Conservation (phyloP, 2,113 vertebrate genomes). For the Rutilus rutilus region DNA sequence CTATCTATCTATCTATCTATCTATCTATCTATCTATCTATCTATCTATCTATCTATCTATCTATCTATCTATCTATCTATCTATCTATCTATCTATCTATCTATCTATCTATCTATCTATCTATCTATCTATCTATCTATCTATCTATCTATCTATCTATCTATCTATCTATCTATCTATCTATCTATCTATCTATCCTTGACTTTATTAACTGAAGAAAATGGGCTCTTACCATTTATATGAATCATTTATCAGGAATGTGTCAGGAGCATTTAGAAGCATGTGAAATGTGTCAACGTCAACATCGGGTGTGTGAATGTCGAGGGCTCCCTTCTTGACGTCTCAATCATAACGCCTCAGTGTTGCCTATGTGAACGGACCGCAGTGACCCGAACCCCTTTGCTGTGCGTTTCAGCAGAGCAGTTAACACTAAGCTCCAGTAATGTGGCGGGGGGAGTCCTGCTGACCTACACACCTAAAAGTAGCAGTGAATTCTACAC, state of each 20-base stretch:
- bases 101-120: background rate
- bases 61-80: background rate
- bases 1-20: too few species aligned
- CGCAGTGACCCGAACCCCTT: conserved; percentile 3
- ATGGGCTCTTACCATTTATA: background rate
- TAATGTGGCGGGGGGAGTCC: background rate
- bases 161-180: background rate
- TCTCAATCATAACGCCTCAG: conserved; percentile 38
- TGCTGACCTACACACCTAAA: conserved; percentile 23
- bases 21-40: too few species aligned
- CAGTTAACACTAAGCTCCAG: conserved; percentile 15
- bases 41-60: background rate
- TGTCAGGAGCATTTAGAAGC: conserved; percentile 24
- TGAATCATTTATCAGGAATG: conserved; percentile 5
- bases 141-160: background rate
- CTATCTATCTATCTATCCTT: background rate
- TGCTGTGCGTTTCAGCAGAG: conserved; percentile 25
- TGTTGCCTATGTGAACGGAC: conserved; percentile 50
- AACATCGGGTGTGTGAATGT: background rate
- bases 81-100: background rate
- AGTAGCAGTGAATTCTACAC: conserved; percentile 16
- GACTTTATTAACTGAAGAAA: background rate
- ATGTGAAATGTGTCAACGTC: conserved; percentile 39
- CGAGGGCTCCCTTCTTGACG: conserved; percentile 34
- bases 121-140: background rate